phyloP scores from a whole-genome alignment of 2,888 invertebrate genomes.

The Rhaphigaster nebulosa region DNA sequence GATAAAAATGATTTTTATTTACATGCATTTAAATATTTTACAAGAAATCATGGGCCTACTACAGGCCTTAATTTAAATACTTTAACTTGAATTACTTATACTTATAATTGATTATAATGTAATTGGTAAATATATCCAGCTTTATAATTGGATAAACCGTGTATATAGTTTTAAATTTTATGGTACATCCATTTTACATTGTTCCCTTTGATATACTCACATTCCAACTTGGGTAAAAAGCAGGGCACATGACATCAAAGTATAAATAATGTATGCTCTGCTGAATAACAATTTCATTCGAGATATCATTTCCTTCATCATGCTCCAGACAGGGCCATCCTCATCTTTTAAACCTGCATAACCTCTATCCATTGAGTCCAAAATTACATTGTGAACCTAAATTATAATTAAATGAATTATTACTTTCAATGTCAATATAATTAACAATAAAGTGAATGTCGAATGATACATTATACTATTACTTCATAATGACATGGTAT shows the following conservation, averaged over 20 bases:
- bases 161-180: no score
- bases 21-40: no score
- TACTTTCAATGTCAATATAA: background rate
- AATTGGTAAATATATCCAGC: background rate
- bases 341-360: background rate
- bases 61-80: background rate
- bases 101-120: background rate
- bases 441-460: background rate
- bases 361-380: background rate
- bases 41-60: no score
- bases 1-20: no score
- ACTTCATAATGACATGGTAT: background rate
- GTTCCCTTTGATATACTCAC: background rate
- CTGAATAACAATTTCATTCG: background rate
- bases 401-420: background rate
- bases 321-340: background rate
- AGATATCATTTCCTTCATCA: background rate
- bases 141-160: no score
- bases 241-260: background rate
- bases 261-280: background rate
- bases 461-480: background rate
- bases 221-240: slow-evolving; percentile 7
- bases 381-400: slow-evolving; percentile 1
- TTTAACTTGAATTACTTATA: background rate
- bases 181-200: no score